Percentiles rank a stretch among this genome's conserved stretches.
phyloP scores from a whole-genome alignment of 2,797 vertebrate genomes.

The Neosilurus mollespiculum region DNA sequence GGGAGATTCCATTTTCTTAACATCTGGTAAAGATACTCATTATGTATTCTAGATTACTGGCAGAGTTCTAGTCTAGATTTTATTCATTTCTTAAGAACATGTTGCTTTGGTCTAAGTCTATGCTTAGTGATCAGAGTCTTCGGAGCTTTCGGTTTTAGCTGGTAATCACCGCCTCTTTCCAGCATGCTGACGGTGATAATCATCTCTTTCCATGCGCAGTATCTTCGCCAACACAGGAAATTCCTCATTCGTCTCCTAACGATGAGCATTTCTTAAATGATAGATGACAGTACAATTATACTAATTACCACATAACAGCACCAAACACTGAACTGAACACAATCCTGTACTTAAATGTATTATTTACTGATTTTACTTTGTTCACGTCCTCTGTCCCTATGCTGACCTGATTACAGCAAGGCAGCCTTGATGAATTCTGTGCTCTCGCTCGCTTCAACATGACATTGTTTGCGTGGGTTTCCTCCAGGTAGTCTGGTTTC shows the following conservation, averaged over 20 bases:
- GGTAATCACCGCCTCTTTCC: background rate
- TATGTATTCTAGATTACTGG: background rate
- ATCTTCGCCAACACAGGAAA: conserved; percentile 18
- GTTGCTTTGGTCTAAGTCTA: background rate
- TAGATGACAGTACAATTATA: background rate
- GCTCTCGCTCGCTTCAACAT: too few relatives aligned
- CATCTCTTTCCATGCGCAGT: background rate
- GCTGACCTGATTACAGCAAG: too few relatives aligned
- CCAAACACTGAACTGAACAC: background rate
- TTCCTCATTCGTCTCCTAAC: background rate
- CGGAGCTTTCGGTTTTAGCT: background rate
- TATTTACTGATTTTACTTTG: background rate
- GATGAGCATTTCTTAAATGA: background rate
- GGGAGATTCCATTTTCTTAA: conserved; percentile 7
- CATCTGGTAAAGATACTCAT: background rate
- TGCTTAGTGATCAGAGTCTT: background rate
- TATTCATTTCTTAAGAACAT: conserved; percentile 8
- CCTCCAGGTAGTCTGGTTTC: too few relatives aligned
- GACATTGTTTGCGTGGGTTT: too few relatives aligned
- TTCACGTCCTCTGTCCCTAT: too few relatives aligned
- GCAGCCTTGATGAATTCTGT: too few relatives aligned
- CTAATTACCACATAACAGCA: background rate
- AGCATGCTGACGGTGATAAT: background rate
- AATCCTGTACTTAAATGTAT: background rate
- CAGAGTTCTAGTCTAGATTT: background rate